Evolutionary conservation across 2,113 vertebrate species (phyloP), one percentile per base, ranked within the genome.

Genomic region (Cairina moschata): DNA sequence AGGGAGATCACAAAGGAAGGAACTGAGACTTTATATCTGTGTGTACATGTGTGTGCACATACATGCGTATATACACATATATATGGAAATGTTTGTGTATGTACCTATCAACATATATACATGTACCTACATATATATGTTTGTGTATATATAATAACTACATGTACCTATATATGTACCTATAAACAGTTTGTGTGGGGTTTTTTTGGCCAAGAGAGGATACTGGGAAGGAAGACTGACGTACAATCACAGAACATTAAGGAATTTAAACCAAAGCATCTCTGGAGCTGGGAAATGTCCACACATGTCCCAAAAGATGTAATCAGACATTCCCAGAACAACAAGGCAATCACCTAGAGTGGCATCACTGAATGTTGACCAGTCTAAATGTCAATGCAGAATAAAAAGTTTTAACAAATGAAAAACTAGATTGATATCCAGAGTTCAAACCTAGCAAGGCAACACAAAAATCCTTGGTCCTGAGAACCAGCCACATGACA

Each of bases 1-100:
- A 59, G 17, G 15, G 14, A 76, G 52, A 34, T 8, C 32, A 46
- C n/a, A 66, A 15, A 0, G 1, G 20, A 50, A 32, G 10, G 31
- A 82, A 55, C 28, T 38, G 66, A 91, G 46, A 21, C 7, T 46
- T 71, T 31, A 54, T 36, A 72, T 40, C 40, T 40, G 40, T 40
- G 40, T 40, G 40, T 40, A 13, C 40, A 40, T 13, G 40, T 40
- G 13, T 40, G 40, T 40, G 40, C 40, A 40, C 40, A 40, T 40
- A 40, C 40, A 40, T 8, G 2, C 56, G 23, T 14, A 48, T 29
- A 55, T 29, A 29, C 52, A 55, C 52, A 56, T 25, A 50, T 23
- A 50, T 50, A 25, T 25, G 22, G 23, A 11, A 50, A 50, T 25
- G 48, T 50, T 50, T 50, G 11, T 23, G 25, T 50, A 50, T 50